Base-by-base conservation (phyloP, 2,797 vertebrate genomes). In the Xyrichtys novacula region DNA sequence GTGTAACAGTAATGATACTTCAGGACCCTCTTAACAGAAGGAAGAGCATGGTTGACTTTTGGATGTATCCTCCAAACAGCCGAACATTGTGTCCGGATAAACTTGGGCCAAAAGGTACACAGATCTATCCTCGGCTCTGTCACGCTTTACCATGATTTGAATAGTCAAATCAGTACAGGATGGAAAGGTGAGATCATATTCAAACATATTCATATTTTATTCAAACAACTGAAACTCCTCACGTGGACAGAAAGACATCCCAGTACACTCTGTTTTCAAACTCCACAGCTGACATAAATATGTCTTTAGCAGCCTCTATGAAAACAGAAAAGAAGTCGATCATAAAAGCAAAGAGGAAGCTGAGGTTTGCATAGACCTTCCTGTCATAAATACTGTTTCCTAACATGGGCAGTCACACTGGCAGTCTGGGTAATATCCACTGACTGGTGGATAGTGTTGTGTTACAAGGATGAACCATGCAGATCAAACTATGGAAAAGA, bases 91-190 rank as follows among this genome's bases (percentile, higher is more conserved):
- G n/a, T n/a, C n/a, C n/a, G n/a, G n/a, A n/a, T n/a, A n/a, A n/a
- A n/a, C n/a, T n/a, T n/a, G n/a, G n/a, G n/a, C n/a, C n/a, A n/a
- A n/a, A n/a, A n/a, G n/a, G n/a, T n/a, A n/a, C n/a, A n/a, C n/a
- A n/a, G n/a, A n/a, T n/a, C n/a, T n/a, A n/a, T n/a, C n/a, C n/a
- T n/a, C n/a, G n/a, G 38, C 23, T 15, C 55, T 81, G 74, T 82
- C 71, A 89, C 85, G 84, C 77, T 9, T 43, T 36, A 7, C 26
- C 40, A 29, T 19, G 12, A 59, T 89, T 89, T 89, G 85, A 79
- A 86, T 89, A 88, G 69, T 71, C 80, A 89, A 90, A 90, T 28
- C 29, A 76, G 61, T 34, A 64, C 76, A 69, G 79, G 69, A 68
- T 71, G 58, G 71, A 74, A 63, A 7, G 2, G 34, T 65, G 65